Base-by-base conservation (phyloP, 2,888 invertebrate genomes). In the Monochamus alternatus region DNA sequence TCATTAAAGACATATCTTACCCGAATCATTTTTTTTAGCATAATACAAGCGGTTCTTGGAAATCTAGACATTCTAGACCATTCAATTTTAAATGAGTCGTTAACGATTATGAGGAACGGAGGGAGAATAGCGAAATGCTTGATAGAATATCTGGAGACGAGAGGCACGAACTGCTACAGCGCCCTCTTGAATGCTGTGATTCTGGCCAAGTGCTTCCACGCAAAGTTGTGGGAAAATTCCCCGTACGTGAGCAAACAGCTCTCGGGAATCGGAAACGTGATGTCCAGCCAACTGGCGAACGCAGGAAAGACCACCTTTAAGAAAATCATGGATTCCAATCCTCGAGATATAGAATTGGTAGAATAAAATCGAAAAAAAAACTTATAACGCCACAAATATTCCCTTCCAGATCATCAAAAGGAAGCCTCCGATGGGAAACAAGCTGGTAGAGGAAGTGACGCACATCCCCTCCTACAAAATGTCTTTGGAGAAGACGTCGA, bases 221-320 rank as follows among this genome's bases (percentile, higher is more conserved):
- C 93, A 0, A 91, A 91, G 81, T 88, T 96, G 60, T 96, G 96
- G 96, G 95, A 95, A 84, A 93, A 95, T 86, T 94, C 95, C 0
- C 88, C 88, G 1, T 93, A 91, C 86, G 91, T 95, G 31, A 90
- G 92, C 76, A 92, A 92, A 82, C 95, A 96, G 85, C 87, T 96
- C 65, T 92, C 91, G 73, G 93, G 94, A 63, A 94, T 95, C 77
- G 95, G 95, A 0, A 91, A 91, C 8, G 91, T 92, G 0, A 90
- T 93, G 79, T 93, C 94, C 22, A 89, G 90, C 1, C 87, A 92
- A 44, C 87, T 96, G 5, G 93, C 91, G 0, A 90, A 91, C 64
- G 92, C 94, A 73, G 94, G 94, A 10, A 92, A 95, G 86, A 91
- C 91, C 0, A 92, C 92, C 68, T 93, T 95, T 84, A 89, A 92